Percentiles rank a stretch among this genome's conserved stretches.
Evolutionary conservation across 2,113 vertebrate genomes (phyloP).

Genomic region (Stegostoma tigrinum): DNA sequence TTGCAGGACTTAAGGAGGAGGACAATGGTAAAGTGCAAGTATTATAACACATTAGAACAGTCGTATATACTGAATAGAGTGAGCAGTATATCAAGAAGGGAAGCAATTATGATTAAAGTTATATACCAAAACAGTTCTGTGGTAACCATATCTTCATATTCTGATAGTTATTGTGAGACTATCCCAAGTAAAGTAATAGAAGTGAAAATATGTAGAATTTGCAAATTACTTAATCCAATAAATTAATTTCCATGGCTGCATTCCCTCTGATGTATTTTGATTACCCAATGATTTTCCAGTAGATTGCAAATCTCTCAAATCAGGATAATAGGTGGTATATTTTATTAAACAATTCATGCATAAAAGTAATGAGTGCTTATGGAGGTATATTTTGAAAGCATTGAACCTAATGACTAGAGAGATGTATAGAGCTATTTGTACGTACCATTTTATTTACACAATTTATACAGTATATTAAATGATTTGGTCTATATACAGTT

Average conservation of each 20-base stretch:
- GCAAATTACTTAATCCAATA: neutral
- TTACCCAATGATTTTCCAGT: neutral
- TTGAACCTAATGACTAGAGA: neutral
- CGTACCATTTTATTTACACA: neutral
- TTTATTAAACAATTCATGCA: neutral
- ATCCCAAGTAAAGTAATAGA: neutral
- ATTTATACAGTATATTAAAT: neutral
- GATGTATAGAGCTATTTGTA: neutral
- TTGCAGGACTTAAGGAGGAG: neutral
- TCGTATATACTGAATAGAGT: neutral
- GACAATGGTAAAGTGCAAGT: neutral
- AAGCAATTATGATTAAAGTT: neutral
- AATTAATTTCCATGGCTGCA: neutral
- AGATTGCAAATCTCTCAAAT: neutral
- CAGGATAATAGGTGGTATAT: neutral
- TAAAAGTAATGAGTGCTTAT: neutral
- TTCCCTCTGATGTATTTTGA: neutral
- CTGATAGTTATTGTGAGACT: neutral
- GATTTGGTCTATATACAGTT: neutral
- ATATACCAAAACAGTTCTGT: neutral
- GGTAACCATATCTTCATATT: neutral
- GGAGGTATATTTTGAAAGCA: neutral
- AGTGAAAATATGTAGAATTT: neutral
- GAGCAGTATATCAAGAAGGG: neutral
- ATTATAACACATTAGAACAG: neutral